Evolutionary conservation across 92 coral and sea anemone genomes (phyloP), one percentile per base, ranked within the genome.

Genomic region (Paragorgia papillata): DNA sequence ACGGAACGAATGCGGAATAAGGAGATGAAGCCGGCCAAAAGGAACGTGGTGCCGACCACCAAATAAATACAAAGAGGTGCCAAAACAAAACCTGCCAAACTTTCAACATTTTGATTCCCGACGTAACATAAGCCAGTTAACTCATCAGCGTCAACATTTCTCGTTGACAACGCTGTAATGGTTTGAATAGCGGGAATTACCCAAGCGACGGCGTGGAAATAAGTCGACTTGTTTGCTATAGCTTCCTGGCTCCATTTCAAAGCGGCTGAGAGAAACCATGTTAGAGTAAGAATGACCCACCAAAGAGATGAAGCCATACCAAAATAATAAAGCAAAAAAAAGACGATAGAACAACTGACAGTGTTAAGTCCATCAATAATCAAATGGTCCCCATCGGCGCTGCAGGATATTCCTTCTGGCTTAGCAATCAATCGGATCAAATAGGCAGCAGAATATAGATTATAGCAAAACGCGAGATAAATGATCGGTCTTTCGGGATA

Each of bases 231-330:
- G 3, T 88, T 82, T 17, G 89, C 95, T 34, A 95, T 95, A 9
- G 99, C 97, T 70, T 95, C 99, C 69, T 95, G 99, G 18, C 99
- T 96, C 99, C 99, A 95, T 66, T 95, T 95, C 34, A 94, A 49
- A 17, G 95, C 97, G 14, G 99, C 99, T 9, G 99, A 88, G 12
- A 95, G 88, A 69, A 95, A 95, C 97, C 97, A 95, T 22, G 97
- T 91, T 22, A 95, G 70, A 2, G 99, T 95, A n/a, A 95, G 65
- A 12, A 86, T 74, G 9, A 95, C 99, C 99, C 99, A 95, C 99
- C 99, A 95, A 0, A 95, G 82, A 1, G 99, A 96, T 7, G 99
- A 95, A 40, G 99, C 99, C 99, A 95, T 95, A 33, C 99, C 99
- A 60, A 95, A 95, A 76, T 88, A 95, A 83, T 95, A 95, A 60